Evolutionary conservation across 2,888 invertebrate species (phyloP), one percentile per base, ranked within the genome.

Genomic region (Megalurothrips usitatus): DNA sequence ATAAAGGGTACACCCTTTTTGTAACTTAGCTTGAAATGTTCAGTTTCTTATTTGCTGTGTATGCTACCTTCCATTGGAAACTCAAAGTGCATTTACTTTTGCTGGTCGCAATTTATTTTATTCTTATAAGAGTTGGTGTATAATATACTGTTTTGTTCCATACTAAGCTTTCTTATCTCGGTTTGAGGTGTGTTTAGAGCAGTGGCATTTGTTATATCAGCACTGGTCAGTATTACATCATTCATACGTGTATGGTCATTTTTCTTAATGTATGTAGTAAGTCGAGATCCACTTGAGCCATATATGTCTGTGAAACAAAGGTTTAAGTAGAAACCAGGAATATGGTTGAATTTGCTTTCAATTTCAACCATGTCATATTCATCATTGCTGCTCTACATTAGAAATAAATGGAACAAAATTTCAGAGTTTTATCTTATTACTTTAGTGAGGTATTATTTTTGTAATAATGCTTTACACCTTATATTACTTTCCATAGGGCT

Each of bases 41-140:
- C 68, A 75, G 68, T 26, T 75, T 26, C 12, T 75, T 23, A 10
- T 26, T 75, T 26, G 23, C 68, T 11, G 1, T 26, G 23, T 26
- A 9, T 75, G 26, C 23, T 75, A 75, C 26, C 26, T 75, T 10
- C 68, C 68, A 26, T 75, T 75, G 4, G 23, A 75, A 75, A 23
- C 23, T 75, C 26, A 26, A 26, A 12, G 26, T 75, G 68, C 68
- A 75, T 75, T 75, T 75, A 75, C 9, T 75, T 75, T 75, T 75
- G 23, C 23, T 75, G 68, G 58, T n/a, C n/a, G 58, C 34, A 43
- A 43, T 58, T 75, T 26, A 26, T 75, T 12, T 26, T 26, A 75
- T 75, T 75, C 9, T 75, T 11, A 75, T 75, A 6, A 75, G n/a
- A n/a, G 26, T 26, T 75, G 58, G 19, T 58, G 58, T 43, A 58